Base-by-base conservation (phyloP, 2,888 invertebrate species). In the Cistogaster globosa region DNA sequence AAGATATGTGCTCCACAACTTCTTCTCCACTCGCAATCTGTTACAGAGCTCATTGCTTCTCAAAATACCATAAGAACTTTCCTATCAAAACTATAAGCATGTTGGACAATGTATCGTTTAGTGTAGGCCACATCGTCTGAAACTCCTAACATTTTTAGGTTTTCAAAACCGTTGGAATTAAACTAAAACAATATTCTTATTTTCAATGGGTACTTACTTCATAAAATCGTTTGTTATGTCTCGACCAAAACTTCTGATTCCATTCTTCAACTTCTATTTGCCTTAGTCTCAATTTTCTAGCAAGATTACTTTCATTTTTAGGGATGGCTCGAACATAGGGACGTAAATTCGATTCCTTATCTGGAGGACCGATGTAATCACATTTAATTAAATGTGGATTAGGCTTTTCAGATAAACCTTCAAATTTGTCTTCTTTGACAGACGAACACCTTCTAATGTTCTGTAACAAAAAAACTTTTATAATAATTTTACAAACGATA, bases 181-280 rank as follows among this genome's bases (percentile, higher is more conserved):
- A 7, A 6, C 6, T 8, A 7, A 5, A 2, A 26, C 1, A 26
- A 4, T 26, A 26, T 32, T 32, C 0, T 32, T 32, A 7, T 32
- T 5, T 20, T 53, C 20, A 8, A 9, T 12, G 0, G n/a, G 22
- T 57, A 84, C 89, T 88, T 92, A 96, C 96, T 92, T 95, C 94
- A 89, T 95, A 94, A 92, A 97, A 98, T 77, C 94, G 94, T 32
- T 94, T 94, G 90, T 98, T 98, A 89, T 98, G 97, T 84, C 94
- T 93, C 0, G 94, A 93, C 98, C 98, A 98, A 93, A 97, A 98
- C 51, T 94, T 93, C 87, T 97, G 96, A 92, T 97, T 97, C 97
- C 97, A 98, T 78, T 94, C 93, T 89, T 97, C 96, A 0, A 96
- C 96, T 84, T 95, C 95, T 86, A 94, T 93, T 89, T 96, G 94